These are phyloP conservation scores for Cryptosula pallasiana DNA, from an alignment of 2,888 invertebrate species.

Conservation along the genomic window DNA sequence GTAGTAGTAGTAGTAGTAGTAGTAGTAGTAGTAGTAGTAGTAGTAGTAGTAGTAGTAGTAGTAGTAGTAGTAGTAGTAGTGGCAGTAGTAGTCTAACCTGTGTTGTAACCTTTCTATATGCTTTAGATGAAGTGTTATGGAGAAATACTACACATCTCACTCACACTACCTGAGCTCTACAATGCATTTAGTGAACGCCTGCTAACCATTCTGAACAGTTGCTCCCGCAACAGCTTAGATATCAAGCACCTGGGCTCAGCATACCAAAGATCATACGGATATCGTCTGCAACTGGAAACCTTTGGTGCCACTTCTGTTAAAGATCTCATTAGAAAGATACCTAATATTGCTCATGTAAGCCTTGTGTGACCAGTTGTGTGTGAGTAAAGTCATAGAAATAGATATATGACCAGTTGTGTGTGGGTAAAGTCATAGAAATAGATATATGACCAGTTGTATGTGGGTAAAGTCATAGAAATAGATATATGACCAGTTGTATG, in stretches of 20 bases:
- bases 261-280: conserved; percentile 66
- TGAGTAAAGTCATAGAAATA: no score
- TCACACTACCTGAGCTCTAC: conserved; percentile 43
- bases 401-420: no score
- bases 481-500: no score
- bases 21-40: conserved; percentile 26
- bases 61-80: conserved; percentile 20
- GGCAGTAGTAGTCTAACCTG: conserved; percentile 17
- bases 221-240: conserved; percentile 38
- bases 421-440: no score
- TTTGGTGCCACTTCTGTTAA: conserved; percentile 62
- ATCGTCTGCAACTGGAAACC: conserved; percentile 64
- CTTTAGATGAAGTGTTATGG: no score
- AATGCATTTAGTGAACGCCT: conserved; percentile 63
- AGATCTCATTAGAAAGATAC: conserved; percentile 61
- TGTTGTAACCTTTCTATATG: no score
- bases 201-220: conserved; percentile 55
- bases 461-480: no score
- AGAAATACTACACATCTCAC: conserved; percentile 58
- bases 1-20: conserved; percentile 25
- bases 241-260: conserved; percentile 56
- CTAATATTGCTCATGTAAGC: conserved; percentile 56
- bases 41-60: conserved; percentile 4
- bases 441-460: no score
- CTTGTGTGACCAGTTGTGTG: no score